phyloP scores from a whole-genome alignment of 2,888 invertebrate species.

The Rotaria macrura region DNA sequence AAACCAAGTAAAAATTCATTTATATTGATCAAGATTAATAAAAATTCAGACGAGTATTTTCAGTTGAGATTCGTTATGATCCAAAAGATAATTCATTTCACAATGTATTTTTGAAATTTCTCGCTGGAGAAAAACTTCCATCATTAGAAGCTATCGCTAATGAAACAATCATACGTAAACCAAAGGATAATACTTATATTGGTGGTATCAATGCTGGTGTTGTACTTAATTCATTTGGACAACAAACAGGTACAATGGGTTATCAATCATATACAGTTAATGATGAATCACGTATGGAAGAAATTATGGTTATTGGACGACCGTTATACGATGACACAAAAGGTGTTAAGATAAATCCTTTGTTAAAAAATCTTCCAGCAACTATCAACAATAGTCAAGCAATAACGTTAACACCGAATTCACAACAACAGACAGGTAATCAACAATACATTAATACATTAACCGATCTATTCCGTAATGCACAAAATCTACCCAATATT shows the following conservation, averaged over 20 bases:
- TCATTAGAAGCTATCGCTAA: constrained; percentile 26
- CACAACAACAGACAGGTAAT: background rate
- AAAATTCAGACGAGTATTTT: background rate
- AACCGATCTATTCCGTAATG: background rate
- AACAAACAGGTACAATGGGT: background rate
- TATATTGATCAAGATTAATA: background rate
- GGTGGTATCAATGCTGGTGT: background rate
- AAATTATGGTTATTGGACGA: constrained; percentile 11
- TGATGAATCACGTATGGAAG: constrained; percentile 18
- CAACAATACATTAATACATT: background rate
- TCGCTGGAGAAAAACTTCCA: constrained; percentile 32
- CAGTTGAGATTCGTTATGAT: constrained; percentile 14
- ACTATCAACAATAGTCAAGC: background rate
- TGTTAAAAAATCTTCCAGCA: background rate
- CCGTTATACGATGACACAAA: background rate
- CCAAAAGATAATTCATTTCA: constrained; percentile 21
- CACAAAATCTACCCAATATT: background rate
- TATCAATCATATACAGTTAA: background rate
- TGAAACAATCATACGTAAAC: constrained; percentile 27
- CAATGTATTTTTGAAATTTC: constrained; percentile 29
- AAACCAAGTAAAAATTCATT: constrained; percentile 21
- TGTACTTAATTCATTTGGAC: background rate
- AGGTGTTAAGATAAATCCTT: constrained; percentile 15
- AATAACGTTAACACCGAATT: background rate
- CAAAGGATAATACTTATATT: constrained; percentile 25